A percentile compares a stretch with the other conserved stretches of the same genome.
Conservation (phyloP, 2,797 vertebrate genomes). For the Thamnophis elegans region DNA sequence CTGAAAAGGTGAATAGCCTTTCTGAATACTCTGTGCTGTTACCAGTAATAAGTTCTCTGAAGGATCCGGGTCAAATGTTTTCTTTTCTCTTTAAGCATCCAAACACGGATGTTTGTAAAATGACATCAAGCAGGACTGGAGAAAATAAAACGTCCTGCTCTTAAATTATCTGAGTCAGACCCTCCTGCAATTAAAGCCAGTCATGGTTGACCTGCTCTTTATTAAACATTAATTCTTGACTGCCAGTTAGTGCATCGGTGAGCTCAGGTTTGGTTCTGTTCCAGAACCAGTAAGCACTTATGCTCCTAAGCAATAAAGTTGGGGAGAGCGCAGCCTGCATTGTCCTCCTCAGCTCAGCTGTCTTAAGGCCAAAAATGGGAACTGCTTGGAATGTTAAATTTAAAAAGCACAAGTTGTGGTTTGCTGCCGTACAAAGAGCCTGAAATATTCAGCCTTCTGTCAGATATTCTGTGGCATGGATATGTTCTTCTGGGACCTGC, state of each 20-base stretch:
- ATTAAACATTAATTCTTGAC: constrained; percentile 67
- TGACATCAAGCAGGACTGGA: constrained; percentile 13
- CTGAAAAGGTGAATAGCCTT: background rate
- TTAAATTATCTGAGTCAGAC: constrained; percentile 55
- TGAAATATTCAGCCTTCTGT: constrained; percentile 9
- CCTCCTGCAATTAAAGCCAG: constrained; percentile 68
- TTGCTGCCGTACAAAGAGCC: constrained; percentile 21
- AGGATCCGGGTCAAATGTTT: background rate
- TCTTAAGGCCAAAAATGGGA: constrained; percentile 53
- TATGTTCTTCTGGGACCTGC: constrained; percentile 22
- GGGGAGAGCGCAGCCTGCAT: constrained; percentile 41
- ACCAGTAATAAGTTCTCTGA: background rate
- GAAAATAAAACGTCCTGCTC: background rate
- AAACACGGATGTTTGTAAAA: background rate
- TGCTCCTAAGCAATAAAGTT: constrained; percentile 43
- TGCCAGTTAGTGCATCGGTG: constrained; percentile 47
- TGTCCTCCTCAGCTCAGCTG: constrained; percentile 36
- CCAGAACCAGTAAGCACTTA: constrained; percentile 43
- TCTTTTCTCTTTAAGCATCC: background rate
- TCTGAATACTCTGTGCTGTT: background rate
- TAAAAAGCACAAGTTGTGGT: constrained; percentile 19
- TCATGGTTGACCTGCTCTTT: constrained; percentile 67
- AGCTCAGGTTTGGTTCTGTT: constrained; percentile 61
- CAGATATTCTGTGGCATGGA: background rate
- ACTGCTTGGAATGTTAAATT: constrained; percentile 41